Evolutionary conservation across 1,140 invertebrate genomes (phyloP), one percentile per base, ranked within the genome.

Genomic region (Saccostrea cuccullata): DNA sequence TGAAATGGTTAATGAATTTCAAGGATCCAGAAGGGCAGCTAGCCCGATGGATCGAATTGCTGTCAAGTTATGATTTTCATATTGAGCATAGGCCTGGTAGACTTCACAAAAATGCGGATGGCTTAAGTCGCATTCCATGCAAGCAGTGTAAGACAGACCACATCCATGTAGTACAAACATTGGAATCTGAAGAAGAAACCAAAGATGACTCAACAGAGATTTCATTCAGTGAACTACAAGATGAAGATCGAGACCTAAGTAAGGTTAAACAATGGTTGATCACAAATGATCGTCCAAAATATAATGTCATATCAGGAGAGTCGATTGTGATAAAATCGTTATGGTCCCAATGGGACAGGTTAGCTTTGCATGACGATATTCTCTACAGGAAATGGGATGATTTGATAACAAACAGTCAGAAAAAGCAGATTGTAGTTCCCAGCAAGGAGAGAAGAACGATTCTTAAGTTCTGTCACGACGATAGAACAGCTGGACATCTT

Each of bases 91-190:
- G 89, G 55, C 36, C 90, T 58, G 91, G 92, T 1, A 84, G 83
- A 64, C 86, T 70, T 40, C 91, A 93, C 84, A 26, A 17, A 30
- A 92, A 92, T 84, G 92, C 90, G 11, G 92, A 93, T 82, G 88
- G 87, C 17, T 30, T 93, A 26, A 90, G 86, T 26, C 55, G 91
- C 20, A 26, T 23, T 2, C 70, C 77, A 26, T 77, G 77, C 56
- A 58, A 55, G 23, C 83, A 84, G n/a, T 84, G 83, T 40, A 58
- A 56, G 47, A 15, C 11, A 2, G 30, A 82, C 40, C 30, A 82
- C 26, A 23, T 30, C 17, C 8, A 26, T n/a, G 40, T 9, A 40
- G 77, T 30, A 8, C 6, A 82, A 23, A 17, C 6, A 15, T 8
- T 23, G 11, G 77, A 26, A 30, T 13, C n/a, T 15, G 30, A 30